A percentile compares a stretch with the other conserved stretches of the same genome.
Evolutionary conservation across 2,888 invertebrate genomes (phyloP).

Genomic region (Leptarthrus brevirostris): DNA sequence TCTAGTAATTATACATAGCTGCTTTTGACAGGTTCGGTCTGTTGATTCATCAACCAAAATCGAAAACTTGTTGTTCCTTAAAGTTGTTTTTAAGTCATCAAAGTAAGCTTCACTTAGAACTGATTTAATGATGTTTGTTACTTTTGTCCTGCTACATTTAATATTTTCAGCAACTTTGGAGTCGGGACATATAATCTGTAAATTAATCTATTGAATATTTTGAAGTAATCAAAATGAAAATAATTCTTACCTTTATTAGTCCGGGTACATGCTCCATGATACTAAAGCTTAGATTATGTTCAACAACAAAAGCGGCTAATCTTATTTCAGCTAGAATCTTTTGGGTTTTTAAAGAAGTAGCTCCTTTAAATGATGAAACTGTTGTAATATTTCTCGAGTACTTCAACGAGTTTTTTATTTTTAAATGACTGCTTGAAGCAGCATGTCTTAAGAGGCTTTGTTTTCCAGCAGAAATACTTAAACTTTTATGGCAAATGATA

Average conservation of each 20-base stretch:
- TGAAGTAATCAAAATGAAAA: neutral
- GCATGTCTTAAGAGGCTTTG: neutral
- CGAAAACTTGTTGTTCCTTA: neutral
- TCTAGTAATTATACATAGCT: neutral
- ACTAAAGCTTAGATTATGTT: neutral
- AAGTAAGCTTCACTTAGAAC: neutral
- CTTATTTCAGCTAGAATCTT: neutral
- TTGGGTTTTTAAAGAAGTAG: neutral
- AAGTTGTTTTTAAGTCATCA: neutral
- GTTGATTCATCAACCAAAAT: neutral
- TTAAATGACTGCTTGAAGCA: neutral
- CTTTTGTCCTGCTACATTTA: neutral
- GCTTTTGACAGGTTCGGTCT: neutral
- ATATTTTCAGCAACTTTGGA: neutral
- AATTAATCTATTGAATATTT: neutral
- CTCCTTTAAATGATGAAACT: neutral
- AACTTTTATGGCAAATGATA: neutral
- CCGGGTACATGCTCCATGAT: neutral
- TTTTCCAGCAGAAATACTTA: neutral
- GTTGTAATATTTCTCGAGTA: neutral
- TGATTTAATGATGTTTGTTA: neutral
- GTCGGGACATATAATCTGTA: neutral
- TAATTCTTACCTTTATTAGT: neutral
- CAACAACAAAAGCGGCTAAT: neutral
- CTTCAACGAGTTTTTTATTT: neutral